Conservation (phyloP, 2,888 invertebrate genomes). For the Euphydryas editha region DNA sequence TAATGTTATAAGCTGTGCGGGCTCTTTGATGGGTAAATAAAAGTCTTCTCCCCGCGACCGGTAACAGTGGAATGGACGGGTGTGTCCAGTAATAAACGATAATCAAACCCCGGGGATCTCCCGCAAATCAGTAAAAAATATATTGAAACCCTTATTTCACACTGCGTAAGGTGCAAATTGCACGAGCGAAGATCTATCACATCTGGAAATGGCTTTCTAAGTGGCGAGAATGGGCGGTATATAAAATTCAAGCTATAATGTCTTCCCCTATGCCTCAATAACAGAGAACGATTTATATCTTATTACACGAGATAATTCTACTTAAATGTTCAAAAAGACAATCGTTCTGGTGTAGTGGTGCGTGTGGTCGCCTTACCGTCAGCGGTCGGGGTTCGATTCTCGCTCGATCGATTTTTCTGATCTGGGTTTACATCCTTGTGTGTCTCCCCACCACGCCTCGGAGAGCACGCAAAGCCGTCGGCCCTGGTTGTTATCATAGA, state of each 20-base stretch:
- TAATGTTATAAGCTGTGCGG: neutral
- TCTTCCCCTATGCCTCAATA: constrained; percentile 22
- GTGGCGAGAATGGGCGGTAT: constrained; percentile 35
- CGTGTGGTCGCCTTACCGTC: no score
- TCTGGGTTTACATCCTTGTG: no score
- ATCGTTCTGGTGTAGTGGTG: no score
- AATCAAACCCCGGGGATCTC: constrained; percentile 65
- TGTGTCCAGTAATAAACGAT: constrained; percentile 63
- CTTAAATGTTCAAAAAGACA: neutral
- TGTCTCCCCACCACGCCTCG: no score
- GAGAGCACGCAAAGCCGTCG: no score
- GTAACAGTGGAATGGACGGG: constrained; percentile 11
- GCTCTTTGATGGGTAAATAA: constrained; percentile 10
- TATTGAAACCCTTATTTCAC: constrained; percentile 19
- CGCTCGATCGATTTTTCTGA: no score
- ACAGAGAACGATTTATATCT: constrained; percentile 8
- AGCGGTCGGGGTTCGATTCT: no score
- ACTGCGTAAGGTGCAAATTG: constrained; percentile 29
- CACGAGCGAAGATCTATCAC: constrained; percentile 15
- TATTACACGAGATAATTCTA: neutral
- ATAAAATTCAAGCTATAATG: constrained; percentile 35
- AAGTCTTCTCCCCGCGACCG: constrained; percentile 3
- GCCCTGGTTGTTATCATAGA: no score
- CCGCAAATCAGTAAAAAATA: constrained; percentile 9
- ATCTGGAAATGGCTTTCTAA: constrained; percentile 38